A percentile compares a stretch with the other conserved stretches of the same genome.
phyloP scores from a whole-genome alignment of 2,113 vertebrate species.

The Elaphurus davidianus region DNA sequence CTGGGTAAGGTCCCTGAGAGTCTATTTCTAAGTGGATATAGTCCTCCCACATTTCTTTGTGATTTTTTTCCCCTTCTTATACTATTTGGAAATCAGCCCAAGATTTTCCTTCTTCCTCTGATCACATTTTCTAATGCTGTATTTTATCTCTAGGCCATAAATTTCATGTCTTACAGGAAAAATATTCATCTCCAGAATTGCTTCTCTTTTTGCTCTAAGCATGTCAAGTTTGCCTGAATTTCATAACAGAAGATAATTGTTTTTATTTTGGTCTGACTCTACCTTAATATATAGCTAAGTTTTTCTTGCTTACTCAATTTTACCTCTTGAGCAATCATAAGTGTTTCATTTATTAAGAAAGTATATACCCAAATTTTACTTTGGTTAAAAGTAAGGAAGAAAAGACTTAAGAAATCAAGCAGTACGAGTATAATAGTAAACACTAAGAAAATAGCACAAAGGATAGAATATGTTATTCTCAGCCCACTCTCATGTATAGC shows the following conservation, averaged over 20 bases:
- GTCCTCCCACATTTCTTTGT: not conserved
- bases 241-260: not conserved
- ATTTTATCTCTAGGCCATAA: not conserved
- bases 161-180: not conserved
- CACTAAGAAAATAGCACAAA: not conserved
- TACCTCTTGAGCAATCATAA: not conserved
- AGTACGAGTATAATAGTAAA: not conserved
- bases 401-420: not conserved
- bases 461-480: not conserved
- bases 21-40: not conserved
- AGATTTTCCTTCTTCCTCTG: not conserved
- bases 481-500: not conserved
- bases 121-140: not conserved
- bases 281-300: not conserved
- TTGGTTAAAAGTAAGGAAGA: not conserved
- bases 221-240: not conserved
- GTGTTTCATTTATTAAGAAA: not conserved
- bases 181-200: not conserved
- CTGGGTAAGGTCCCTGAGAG: not conserved
- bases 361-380: not conserved
- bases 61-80: accelerated
- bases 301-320: conserved; percentile 6
- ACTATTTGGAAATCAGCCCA: not conserved
- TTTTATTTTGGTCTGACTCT: conserved; percentile 15
- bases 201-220: not conserved